phyloP scores from a whole-genome alignment of 1,140 invertebrate species.

The Ceratoteleas bidentatus region DNA sequence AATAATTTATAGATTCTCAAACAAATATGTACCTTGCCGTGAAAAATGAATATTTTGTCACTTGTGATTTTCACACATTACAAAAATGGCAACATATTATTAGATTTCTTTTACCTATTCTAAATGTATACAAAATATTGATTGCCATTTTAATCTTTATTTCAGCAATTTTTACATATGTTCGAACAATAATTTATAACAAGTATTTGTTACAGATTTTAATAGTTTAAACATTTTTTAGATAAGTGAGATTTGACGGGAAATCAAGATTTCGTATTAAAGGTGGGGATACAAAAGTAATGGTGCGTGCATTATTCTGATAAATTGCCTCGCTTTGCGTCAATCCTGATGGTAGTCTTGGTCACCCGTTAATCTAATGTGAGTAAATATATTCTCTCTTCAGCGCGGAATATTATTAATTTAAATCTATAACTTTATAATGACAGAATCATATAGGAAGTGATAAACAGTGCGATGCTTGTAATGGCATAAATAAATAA shows the following conservation, averaged over 20 bases:
- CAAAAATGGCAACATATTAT: no score
- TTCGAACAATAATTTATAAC: neutral
- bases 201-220: constrained; percentile 7
- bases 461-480: neutral
- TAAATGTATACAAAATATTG: no score
- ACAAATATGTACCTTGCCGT: no score
- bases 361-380: constrained; percentile 62
- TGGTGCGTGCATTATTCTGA: constrained; percentile 76
- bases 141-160: no score
- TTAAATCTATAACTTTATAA: constrained; percentile 41
- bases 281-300: constrained; percentile 72
- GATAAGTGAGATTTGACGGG: constrained; percentile 53
- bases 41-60: no score
- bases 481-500: neutral
- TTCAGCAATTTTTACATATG: no score
- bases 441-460: neutral
- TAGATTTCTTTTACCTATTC: no score
- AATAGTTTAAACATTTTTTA: constrained; percentile 14
- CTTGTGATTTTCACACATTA: no score
- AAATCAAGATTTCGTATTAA: constrained; percentile 69
- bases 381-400: constrained; percentile 43
- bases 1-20: no score
- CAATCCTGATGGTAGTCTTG: constrained; percentile 70
- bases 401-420: constrained; percentile 44
- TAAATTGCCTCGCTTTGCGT: constrained; percentile 71